Evolutionary conservation across 2,888 invertebrate species (phyloP).

Genomic region (Andrena minutula): DNA sequence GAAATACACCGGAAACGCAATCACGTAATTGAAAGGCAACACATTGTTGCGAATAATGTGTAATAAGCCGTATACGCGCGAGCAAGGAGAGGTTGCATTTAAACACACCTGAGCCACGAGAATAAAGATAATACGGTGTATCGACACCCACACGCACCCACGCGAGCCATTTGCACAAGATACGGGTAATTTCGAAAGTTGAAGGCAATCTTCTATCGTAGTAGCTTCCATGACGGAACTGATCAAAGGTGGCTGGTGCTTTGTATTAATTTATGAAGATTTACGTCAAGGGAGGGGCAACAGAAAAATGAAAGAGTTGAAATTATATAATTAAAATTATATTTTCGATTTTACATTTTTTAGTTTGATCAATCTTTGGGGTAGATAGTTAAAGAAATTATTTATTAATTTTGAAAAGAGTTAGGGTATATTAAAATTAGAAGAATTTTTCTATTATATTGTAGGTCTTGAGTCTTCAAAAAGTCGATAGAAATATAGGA

Average conservation of each 20-base stretch:
- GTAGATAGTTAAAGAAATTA: too few relatives aligned
- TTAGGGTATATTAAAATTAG: too few relatives aligned
- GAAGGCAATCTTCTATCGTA: slow-evolving; percentile 39
- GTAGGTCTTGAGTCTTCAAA: too few relatives aligned
- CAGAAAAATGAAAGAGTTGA: not conserved
- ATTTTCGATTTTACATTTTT: too few relatives aligned
- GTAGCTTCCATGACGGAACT: slow-evolving; percentile 31
- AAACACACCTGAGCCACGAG: slow-evolving; percentile 26
- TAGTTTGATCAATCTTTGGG: too few relatives aligned
- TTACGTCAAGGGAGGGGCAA: not conserved
- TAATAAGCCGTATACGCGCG: slow-evolving; percentile 19
- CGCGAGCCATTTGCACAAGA: slow-evolving; percentile 61
- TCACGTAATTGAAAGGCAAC: slow-evolving; percentile 31
- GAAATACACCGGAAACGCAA: slow-evolving; percentile 45
- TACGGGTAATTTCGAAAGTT: slow-evolving; percentile 55
- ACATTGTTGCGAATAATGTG: slow-evolving; percentile 18
- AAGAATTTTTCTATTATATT: too few relatives aligned
- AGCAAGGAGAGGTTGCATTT: slow-evolving; percentile 10
- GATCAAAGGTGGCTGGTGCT: slow-evolving; percentile 22
- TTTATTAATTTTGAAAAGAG: too few relatives aligned
- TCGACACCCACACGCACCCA: slow-evolving; percentile 72
- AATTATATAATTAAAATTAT: not conserved
- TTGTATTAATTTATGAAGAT: slow-evolving; percentile 17
- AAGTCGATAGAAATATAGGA: too few relatives aligned
- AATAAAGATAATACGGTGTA: slow-evolving; percentile 61